These are phyloP conservation scores for Cercopithecus hamlyni DNA, from an alignment of 2,797 vertebrate genomes.

Conservation along the genomic window DNA sequence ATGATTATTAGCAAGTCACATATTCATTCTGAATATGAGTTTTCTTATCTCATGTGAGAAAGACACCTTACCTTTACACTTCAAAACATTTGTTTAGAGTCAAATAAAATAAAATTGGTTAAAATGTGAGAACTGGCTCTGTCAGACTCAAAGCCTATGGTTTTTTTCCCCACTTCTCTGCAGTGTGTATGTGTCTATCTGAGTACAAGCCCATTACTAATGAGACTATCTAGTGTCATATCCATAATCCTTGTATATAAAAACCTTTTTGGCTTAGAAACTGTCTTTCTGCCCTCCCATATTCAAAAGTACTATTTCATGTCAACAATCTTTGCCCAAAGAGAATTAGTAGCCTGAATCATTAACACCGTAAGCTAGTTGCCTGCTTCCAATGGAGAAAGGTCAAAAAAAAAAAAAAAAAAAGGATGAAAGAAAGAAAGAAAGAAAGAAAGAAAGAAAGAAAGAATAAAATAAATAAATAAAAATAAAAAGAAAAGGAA, in stretches of 20 bases:
- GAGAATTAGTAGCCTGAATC: not conserved
- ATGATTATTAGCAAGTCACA: not conserved
- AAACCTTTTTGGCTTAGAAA: not conserved
- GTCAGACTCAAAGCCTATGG: not conserved
- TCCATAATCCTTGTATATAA: not conserved
- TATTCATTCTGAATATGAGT: not conserved
- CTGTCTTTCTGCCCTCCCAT: not conserved
- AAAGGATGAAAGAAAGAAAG: fast-evolving
- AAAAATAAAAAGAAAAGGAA: too few species aligned
- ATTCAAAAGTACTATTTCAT: not conserved
- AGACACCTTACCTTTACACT: not conserved
- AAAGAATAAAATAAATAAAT: too few species aligned
- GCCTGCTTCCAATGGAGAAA: not conserved
- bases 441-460: too few species aligned
- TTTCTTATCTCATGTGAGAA: not conserved
- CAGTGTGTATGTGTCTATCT: not conserved
- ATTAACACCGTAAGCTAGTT: not conserved
- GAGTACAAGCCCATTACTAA: not conserved
- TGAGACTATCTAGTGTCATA: not conserved
- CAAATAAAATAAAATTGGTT: not conserved
- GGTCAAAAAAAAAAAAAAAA: too few species aligned
- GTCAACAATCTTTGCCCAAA: not conserved
- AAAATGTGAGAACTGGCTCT: not conserved
- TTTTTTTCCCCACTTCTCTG: not conserved
- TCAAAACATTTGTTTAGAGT: not conserved